Evolutionary conservation across 30 jellyfish, hydroid and myxozoan genomes (phyloP).

Genomic region (Aurelia sp.): DNA sequence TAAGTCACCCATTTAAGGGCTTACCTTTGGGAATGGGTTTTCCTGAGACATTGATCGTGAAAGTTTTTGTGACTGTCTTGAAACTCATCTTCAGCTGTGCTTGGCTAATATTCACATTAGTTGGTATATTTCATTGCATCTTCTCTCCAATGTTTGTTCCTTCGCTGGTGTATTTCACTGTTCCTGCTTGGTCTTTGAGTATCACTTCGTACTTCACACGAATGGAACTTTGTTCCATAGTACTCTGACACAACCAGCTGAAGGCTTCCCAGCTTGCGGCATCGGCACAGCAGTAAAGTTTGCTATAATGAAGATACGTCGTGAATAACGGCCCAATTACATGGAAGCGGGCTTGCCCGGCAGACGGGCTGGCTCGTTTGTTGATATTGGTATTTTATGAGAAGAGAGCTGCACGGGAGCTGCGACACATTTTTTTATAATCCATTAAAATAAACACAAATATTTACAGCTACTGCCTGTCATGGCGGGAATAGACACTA

Average conservation of each 20-base stretch:
- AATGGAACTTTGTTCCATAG: constrained; percentile 12
- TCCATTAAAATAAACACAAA: too few species aligned
- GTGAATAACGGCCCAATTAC: neutral
- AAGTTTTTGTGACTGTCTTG: too few species aligned
- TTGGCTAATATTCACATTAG: neutral
- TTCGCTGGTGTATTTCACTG: neutral
- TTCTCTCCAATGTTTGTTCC: neutral
- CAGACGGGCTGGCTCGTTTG: too few species aligned
- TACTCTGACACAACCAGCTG: constrained; percentile 5
- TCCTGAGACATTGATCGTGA: too few species aligned
- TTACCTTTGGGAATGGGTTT: too few species aligned
- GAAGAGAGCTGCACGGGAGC: too few species aligned
- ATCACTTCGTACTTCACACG: constrained; percentile 19
- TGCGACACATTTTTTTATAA: too few species aligned
- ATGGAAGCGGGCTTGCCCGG: too few species aligned
- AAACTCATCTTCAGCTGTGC: neutral
- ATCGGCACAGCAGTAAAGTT: neutral
- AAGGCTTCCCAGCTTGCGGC: constrained; percentile 9
- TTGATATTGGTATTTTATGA: too few species aligned
- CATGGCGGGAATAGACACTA: too few species aligned
- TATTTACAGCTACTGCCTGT: too few species aligned
- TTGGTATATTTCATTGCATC: constrained; percentile 9
- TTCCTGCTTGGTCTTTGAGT: constrained; percentile 10
- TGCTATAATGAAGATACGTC: neutral
- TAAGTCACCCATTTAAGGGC: too few species aligned